Base-by-base conservation (phyloP, 64 coral and sea anemone genomes). In the Montipora capricornis region DNA sequence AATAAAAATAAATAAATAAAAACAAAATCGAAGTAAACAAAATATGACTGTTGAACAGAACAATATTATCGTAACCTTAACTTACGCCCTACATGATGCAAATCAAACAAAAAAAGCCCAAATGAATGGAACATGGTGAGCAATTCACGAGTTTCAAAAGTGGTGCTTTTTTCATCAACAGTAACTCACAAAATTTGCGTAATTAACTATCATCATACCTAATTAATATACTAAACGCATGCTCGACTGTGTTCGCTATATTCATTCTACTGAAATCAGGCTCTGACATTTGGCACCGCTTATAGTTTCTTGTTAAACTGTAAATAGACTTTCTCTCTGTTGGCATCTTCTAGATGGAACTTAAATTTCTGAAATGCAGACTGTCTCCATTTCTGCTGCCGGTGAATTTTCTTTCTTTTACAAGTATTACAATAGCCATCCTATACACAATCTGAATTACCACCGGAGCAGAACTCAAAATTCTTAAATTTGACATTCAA, bases 331-430 rank as follows among this genome's bases (percentile, higher is more conserved):
- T 71, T 71, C 44, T 68, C 4, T 71, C 44, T 71, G 82, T 86
- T 86, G 82, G 82, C 7, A 71, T 86, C 46, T 73, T 86, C 53
- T 49, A 86, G 13, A 86, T 86, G 82, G 82, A 86, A 86, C 82
- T 86, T 7, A 20, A 86, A 86, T 86, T 82, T 47, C 59, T 71
- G 16, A 86, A 49, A 11, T 71, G 19, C 4, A 86, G 82, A 69
- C 47, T 86, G 16, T 67, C 16, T 71, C 66, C 61, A 45, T 20
- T 52, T 14, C 17, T 20, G 45, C 45, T 17, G 68, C 62, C 67
- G 64, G 82, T 86, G 82, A 71, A 69, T 86, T 86, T 70, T 2
- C 20, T 14, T 71, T 70, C 29, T 73, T 86, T 85, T 64, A 68
- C 44, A 16, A 47, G 19, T 73, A 73, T 86, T 70, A 11, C 64